Evolutionary conservation across 2,113 vertebrate genomes (phyloP), one percentile per base, ranked within the genome.

Genomic region (Cynocephalus volans): DNA sequence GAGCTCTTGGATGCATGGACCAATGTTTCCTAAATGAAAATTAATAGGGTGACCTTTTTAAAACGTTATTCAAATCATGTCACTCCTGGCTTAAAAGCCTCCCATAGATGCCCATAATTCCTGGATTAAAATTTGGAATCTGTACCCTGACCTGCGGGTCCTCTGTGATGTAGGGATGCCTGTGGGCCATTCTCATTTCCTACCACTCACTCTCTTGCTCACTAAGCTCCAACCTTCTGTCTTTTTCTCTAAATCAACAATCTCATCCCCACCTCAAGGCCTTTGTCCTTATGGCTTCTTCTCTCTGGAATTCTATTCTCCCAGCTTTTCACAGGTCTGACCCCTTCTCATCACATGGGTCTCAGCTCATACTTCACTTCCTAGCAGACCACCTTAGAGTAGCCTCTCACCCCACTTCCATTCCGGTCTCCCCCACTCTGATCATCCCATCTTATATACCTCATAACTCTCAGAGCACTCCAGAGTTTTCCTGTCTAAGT

Each of bases 131-230:
- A 18, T 12, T n/a, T 0, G 0, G 80, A 50, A 13, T 33, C 50
- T 0, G 5, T 19, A 36, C 19, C 31, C 1, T n/a, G 77, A 18
- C 54, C 26, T 3, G 3, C 23, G 54, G 19, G n/a, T 28, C 45
- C 19, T 0, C 3, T 10, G 7, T n/a, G 50, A 10, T 1, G 6
- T 5, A 4, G 45, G 0, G 0, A 6, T 5, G 6, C 41, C 82
- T 26, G 0, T 4, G 1, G 2, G 1, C 54, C 36, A 1, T 3
- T 48, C 23, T 36, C 52, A 13, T 0, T 8, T 19, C 50, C 36
- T 31, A 7, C 21, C 17, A 3, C 50, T 15, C 1, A 1, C 19
- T n/a, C 1, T 3, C 54, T 1, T 7, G 10, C 62, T 48, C 69
- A 48, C 52, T 1, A 2, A 13, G 54, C 60, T 23, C 48, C 69